Conservation (phyloP, 2,888 invertebrate genomes). For the Tuberolachnus salignus region DNA sequence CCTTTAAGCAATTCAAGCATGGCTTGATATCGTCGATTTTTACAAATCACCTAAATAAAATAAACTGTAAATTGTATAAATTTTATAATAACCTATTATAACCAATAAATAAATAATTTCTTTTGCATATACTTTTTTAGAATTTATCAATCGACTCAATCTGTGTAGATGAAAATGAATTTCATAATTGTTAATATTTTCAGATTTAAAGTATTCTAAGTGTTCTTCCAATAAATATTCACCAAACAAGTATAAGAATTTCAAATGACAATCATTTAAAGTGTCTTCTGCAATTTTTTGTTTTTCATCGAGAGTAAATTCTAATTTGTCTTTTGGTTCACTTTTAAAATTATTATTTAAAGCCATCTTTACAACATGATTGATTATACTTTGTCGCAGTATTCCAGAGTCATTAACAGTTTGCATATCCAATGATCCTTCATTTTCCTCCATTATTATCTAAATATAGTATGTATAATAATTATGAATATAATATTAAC, state of each 20-base stretch:
- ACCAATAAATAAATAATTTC: no score
- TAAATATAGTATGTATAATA: not conserved
- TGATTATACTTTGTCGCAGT: constrained; percentile 18
- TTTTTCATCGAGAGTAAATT: constrained; percentile 75
- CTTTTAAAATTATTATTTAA: constrained; percentile 75
- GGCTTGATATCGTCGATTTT: constrained; percentile 84
- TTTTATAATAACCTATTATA: not conserved
- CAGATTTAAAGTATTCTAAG: constrained; percentile 71
- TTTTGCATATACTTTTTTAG: constrained; percentile 60
- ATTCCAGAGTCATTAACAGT: not conserved
- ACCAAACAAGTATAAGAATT: constrained; percentile 80
- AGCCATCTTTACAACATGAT: constrained; percentile 28
- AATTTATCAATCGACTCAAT: constrained; percentile 67
- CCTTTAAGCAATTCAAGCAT: constrained; percentile 75
- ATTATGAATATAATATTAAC: not conserved
- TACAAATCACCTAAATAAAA: constrained; percentile 67
- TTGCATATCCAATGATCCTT: not conserved
- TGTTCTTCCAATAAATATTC: constrained; percentile 72
- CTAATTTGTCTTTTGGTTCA: constrained; percentile 80
- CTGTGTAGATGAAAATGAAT: constrained; percentile 71
- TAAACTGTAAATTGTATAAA: constrained; percentile 8
- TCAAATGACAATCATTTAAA: constrained; percentile 70
- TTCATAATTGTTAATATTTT: constrained; percentile 64
- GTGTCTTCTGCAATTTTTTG: constrained; percentile 71
- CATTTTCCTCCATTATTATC: constrained; percentile 9